A percentile compares a stretch with the other conserved stretches of the same genome.
Conservation (phyloP, 1,140 invertebrate genomes). For the Tetragonula clypearis region DNA sequence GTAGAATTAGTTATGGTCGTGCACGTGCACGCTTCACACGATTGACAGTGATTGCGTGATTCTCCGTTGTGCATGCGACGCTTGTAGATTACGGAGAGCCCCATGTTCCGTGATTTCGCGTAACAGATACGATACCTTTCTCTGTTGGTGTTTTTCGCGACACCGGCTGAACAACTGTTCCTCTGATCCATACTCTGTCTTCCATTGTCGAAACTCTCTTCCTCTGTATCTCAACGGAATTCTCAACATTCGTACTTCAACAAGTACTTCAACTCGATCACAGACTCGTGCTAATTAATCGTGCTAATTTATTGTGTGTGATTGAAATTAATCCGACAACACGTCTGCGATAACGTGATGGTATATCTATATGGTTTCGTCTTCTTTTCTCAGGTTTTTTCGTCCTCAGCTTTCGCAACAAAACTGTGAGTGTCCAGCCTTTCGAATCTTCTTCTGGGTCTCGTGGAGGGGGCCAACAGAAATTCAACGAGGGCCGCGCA, state of each 20-base stretch:
- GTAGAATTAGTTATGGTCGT: slow-evolving; percentile 47
- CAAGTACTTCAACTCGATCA: no score
- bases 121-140: slow-evolving; percentile 5
- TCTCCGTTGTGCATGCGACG: slow-evolving; percentile 42
- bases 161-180: not conserved
- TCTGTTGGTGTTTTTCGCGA: not conserved
- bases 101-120: slow-evolving; percentile 16
- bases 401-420: no score
- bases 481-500: no score
- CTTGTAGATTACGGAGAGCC: slow-evolving; percentile 3
- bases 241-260: not conserved
- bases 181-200: no score
- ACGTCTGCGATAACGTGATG: no score
- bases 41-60: slow-evolving; percentile 80
- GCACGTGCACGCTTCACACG: slow-evolving; percentile 77
- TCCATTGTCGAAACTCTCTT: not conserved
- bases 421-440: no score
- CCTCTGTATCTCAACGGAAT: not conserved
- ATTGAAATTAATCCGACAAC: not conserved
- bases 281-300: no score
- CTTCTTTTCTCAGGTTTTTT: no score
- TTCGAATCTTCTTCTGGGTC: no score
- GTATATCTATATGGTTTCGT: no score
- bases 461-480: no score
- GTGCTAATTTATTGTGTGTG: no score